Percentiles rank a stretch among this genome's conserved stretches.
Evolutionary conservation across 2,888 invertebrate species (phyloP).

Genomic region (Agrotis clavis): DNA sequence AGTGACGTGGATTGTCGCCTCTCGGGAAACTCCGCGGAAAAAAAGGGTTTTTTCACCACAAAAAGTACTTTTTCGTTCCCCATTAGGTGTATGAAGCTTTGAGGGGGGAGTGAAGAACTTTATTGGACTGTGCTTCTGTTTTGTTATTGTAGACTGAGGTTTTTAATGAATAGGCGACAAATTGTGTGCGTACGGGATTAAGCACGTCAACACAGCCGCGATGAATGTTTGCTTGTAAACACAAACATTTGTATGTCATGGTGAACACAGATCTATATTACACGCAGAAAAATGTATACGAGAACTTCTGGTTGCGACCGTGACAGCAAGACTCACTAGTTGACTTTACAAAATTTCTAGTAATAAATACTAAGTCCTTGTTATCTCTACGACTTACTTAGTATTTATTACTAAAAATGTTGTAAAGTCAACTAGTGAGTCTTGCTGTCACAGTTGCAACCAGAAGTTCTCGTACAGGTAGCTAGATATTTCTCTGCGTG

Average conservation of each 20-base stretch:
- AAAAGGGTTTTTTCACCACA: conserved; percentile 71
- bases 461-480: too few species aligned
- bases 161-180: conserved; percentile 52
- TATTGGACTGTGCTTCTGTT: conserved; percentile 62
- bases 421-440: too few species aligned
- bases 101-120: conserved; percentile 51
- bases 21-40: conserved; percentile 72
- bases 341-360: too few species aligned
- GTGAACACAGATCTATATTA: background rate
- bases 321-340: too few species aligned
- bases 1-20: conserved; percentile 89
- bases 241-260: background rate
- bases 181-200: conserved; percentile 18
- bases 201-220: conserved; percentile 6
- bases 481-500: too few species aligned
- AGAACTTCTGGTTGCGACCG: too few species aligned
- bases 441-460: too few species aligned
- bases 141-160: conserved; percentile 47
- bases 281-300: too few species aligned
- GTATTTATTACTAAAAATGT: too few species aligned
- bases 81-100: conserved; percentile 64
- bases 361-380: too few species aligned
- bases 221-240: conserved; percentile 1
- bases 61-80: conserved; percentile 64
- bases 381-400: too few species aligned